Evolutionary conservation across 2,113 vertebrate species (phyloP).

Genomic region (Chaetops frenatus): DNA sequence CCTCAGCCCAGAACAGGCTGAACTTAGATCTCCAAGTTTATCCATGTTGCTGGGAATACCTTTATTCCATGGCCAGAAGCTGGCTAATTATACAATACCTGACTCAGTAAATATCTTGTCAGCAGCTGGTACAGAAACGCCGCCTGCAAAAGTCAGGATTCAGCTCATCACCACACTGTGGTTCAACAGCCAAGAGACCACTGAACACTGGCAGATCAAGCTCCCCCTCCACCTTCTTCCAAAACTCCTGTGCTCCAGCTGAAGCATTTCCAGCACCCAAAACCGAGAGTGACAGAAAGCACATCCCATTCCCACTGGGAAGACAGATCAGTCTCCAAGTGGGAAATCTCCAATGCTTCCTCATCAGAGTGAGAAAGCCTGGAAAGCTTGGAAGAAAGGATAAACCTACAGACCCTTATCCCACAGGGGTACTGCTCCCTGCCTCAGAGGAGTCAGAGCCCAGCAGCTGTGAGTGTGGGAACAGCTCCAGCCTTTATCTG

Average conservation of each 20-base stretch:
- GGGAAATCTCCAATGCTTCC: background rate
- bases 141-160: slow-evolving; percentile 69
- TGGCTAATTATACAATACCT: slow-evolving; percentile 69
- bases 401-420: background rate
- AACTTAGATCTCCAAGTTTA: background rate
- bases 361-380: background rate
- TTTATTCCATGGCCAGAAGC: background rate
- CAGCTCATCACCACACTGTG: background rate
- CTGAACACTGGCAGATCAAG: background rate
- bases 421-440: background rate
- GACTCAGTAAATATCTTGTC: slow-evolving; percentile 86
- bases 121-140: slow-evolving; percentile 84
- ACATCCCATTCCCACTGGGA: background rate
- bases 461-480: background rate
- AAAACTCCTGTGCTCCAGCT: background rate
- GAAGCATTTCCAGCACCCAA: background rate
- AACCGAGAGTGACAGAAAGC: background rate
- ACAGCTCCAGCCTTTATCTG: background rate
- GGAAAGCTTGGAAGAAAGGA: background rate
- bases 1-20: background rate
- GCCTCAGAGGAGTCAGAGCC: background rate
- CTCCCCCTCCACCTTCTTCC: background rate
- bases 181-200: background rate
- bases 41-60: background rate
- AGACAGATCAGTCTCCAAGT: background rate